Percentiles rank a stretch among this genome's conserved stretches.
Conservation (phyloP, 1,140 invertebrate genomes). For the Calephelis nemesis region DNA sequence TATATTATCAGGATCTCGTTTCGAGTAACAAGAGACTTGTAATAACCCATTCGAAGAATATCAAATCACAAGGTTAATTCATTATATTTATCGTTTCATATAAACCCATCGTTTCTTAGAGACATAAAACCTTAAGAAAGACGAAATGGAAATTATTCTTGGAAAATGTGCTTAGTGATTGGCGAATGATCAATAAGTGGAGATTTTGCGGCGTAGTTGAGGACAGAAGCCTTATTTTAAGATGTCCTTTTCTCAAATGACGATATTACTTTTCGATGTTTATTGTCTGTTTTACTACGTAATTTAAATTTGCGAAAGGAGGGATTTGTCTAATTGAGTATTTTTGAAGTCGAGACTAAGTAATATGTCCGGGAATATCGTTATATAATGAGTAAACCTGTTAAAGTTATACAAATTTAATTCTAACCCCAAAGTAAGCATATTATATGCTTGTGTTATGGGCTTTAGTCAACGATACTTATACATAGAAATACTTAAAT, state of each 20-base stretch:
- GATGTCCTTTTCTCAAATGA: not conserved
- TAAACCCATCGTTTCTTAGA: not conserved
- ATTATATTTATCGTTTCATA: not conserved
- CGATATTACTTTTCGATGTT: conserved; percentile 12
- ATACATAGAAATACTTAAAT: too few relatives aligned
- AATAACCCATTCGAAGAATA: too few relatives aligned
- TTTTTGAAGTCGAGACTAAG: not conserved
- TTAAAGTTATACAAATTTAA: too few relatives aligned
- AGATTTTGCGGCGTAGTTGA: conserved; percentile 5
- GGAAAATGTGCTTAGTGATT: conserved; percentile 5
- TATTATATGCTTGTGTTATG: too few relatives aligned
- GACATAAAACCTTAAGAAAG: not conserved
- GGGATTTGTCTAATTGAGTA: not conserved
- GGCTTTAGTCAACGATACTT: too few relatives aligned
- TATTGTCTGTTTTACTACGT: not conserved
- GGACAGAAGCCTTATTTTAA: conserved; percentile 8
- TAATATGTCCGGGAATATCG: too few relatives aligned
- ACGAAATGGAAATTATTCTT: conserved; percentile 10
- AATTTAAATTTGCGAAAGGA: not conserved
- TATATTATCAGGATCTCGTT: too few relatives aligned
- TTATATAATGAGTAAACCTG: too few relatives aligned
- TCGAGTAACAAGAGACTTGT: too few relatives aligned
- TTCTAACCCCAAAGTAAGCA: too few relatives aligned
- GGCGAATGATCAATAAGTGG: not conserved
- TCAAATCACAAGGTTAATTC: too few relatives aligned